Base-by-base conservation (phyloP, 2,797 vertebrate species). In the Silurus lanzhouensis region DNA sequence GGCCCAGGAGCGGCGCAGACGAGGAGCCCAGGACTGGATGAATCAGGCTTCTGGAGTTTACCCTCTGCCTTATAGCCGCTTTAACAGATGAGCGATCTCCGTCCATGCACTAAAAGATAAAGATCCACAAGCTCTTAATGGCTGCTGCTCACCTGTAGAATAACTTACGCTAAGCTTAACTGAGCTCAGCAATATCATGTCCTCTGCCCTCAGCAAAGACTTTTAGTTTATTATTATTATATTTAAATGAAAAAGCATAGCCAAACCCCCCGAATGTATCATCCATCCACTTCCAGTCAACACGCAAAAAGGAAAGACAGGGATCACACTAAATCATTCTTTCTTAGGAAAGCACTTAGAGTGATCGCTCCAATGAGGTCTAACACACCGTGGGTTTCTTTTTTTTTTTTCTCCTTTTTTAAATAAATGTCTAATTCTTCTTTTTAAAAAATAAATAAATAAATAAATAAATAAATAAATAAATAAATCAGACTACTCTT, bases 1-100 rank as follows among this genome's bases (percentile, higher is more conserved):
- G 88, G 93, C 93, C 68, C 92, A 95, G 89, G 92, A 95, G 83
- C 93, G 91, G 83, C 91, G 91, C 86, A 88, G 79, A 81, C 93
- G 91, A 85, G 92, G 88, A 82, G 80, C 94, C n/a, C 77, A 85
- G 15, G 91, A 90, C 83, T 94, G 94, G 94, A 91, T 90, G 17
- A 83, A 15, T 20, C 91, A 85, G 61, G 57, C 92, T 0, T 68
- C 89, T 22, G 87, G 90, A 5, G 85, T 91, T 80, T 88, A 87
- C 57, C 82, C 91, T 0, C 85, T 94, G 48, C 94, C 94, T 0
- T 90, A 91, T 80, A 88, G 78, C 0, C 77, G 93, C 6, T 93
- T 91, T 48, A 91, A 89, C 66, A 91, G 92, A 87, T 95, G 94
- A 95, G 91, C 0, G 4, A 27, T 46, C 84, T n/a, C 19, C 4